Base-by-base conservation (phyloP, 2,113 vertebrate genomes). In the Balaeniceps rex region DNA sequence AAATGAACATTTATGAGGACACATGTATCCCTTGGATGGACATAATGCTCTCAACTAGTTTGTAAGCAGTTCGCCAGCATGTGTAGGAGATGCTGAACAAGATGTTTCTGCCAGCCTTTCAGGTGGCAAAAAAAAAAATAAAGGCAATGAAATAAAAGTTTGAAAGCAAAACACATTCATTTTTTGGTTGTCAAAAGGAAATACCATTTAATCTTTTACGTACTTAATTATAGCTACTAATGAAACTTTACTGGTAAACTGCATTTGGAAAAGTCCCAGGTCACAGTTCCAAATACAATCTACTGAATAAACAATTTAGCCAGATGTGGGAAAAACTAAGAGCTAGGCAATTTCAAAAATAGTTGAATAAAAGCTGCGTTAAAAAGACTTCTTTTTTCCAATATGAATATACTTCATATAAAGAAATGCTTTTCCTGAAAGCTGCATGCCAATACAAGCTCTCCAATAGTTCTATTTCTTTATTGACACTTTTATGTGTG, bases 21-120 rank as follows among this genome's bases (percentile, higher is more conserved):
- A 52, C 24, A 36, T 8, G 9, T 40, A 80, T 77, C 70, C 93
- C 42, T 46, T 72, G 52, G 54, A 76, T 12, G 63, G 64, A n/a
- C 25, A 51, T 52, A 85, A 92, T 12, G 23, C 38, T 84, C 6
- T 42, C 24, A 54, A 29, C 21, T 64, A 79, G 46, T 84, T 66
- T 34, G 70, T 76, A 87, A 90, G 77, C 88, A 93, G 68, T 23
- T 93, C 2, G 14, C 54, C 44, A 77, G 51, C 54, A 85, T 2
- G 19, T 1, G 6, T 46, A 46, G 55, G 79, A 88, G 16, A 58
- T 26, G 78, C 1, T 33, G 38, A 87, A 47, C 57, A 69, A 10
- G 10, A 78, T 19, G 24, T 29, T 88, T 91, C 80, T 93, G 60
- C 49, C 91, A 96, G 76, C 38, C 74, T 85, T 97, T 97, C 77